phyloP scores from a whole-genome alignment of 1,140 invertebrate species.

The Acyrthosiphon pisum region DNA sequence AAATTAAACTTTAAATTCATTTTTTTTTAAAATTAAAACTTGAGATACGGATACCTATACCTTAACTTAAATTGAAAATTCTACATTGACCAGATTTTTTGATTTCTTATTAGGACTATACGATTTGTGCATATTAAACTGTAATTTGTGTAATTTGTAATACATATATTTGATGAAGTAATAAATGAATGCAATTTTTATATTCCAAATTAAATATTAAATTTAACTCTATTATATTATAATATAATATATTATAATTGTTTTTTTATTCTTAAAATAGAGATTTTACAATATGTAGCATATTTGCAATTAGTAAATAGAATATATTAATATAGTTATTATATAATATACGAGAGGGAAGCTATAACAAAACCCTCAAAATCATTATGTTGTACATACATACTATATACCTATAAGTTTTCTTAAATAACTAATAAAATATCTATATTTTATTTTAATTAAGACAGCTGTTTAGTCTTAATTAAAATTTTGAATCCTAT shows the following conservation, averaged over 20 bases:
- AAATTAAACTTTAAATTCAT: not conserved
- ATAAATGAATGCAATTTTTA: not conserved
- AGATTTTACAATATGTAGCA: too few species aligned
- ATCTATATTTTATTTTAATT: not conserved
- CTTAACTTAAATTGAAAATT: not conserved
- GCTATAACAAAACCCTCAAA: too few species aligned
- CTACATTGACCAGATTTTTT: not conserved
- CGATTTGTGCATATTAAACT: not conserved
- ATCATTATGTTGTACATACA: not conserved
- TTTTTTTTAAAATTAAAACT: not conserved
- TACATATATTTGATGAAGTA: not conserved
- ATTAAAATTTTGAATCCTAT: not conserved
- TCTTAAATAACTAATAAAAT: not conserved
- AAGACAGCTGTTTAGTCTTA: not conserved
- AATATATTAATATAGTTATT: too few species aligned
- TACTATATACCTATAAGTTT: not conserved
- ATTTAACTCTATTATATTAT: too few species aligned
- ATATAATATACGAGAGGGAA: too few species aligned
- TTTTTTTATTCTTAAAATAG: too few species aligned
- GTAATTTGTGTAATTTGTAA: not conserved
- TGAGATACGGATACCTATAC: not conserved
- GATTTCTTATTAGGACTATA: not conserved
- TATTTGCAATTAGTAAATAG: too few species aligned
- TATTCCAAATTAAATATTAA: too few species aligned
- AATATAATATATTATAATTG: too few species aligned